Evolutionary conservation across 2,797 vertebrate genomes (phyloP).

Genomic region (Scyliorhinus canicula): DNA sequence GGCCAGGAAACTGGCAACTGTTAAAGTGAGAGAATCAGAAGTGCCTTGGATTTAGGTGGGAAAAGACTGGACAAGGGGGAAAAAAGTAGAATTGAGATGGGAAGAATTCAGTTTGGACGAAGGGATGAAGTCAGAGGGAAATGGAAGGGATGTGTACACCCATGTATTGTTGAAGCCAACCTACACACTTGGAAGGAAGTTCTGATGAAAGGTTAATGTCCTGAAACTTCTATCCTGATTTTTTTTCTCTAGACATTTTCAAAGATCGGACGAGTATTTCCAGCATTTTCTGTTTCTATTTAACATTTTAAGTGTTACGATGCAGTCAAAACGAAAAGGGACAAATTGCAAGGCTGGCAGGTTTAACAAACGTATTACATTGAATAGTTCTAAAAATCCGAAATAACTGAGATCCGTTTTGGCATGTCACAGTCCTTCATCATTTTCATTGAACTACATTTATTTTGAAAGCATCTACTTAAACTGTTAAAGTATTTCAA

Average conservation of each 20-base stretch:
- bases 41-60: not conserved
- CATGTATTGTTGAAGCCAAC: not conserved
- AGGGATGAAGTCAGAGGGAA: not conserved
- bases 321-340: not conserved
- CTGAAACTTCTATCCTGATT: not conserved
- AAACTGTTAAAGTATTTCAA: slow-evolving; percentile 17
- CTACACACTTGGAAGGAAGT: not conserved
- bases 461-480: slow-evolving; percentile 29
- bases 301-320: not conserved
- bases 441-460: not conserved
- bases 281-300: not conserved
- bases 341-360: not conserved
- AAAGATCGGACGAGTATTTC: not conserved
- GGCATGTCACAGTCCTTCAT: slow-evolving; percentile 3
- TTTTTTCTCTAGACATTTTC: not conserved
- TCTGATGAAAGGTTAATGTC: not conserved
- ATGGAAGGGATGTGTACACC: not conserved
- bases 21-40: not conserved
- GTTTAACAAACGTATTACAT: not conserved
- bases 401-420: not conserved
- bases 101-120: not conserved
- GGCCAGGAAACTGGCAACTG: not conserved
- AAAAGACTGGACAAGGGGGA: too few relatives aligned
- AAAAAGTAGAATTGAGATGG: not conserved
- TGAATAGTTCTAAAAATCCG: not conserved